Conservation (phyloP, 2,888 invertebrate species). For the Drosophila falleni region DNA sequence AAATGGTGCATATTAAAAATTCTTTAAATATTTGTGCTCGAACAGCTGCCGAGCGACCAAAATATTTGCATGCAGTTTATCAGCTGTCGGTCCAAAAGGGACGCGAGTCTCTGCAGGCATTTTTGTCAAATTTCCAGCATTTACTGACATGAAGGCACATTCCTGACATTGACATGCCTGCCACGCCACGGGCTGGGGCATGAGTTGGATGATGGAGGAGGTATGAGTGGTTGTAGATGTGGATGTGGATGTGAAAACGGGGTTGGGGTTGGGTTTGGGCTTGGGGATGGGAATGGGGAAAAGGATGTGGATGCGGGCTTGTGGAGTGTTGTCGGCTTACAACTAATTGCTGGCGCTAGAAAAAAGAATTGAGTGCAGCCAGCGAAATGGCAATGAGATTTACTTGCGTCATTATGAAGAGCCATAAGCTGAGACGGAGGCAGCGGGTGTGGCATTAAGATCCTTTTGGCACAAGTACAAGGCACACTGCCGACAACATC, state of each 20-base stretch:
- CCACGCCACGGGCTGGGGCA: background rate
- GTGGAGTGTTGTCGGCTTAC: constrained; percentile 49
- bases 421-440: constrained; percentile 48
- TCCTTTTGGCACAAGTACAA: constrained; percentile 45
- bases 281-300: background rate
- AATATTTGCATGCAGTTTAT: constrained; percentile 77
- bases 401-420: constrained; percentile 76
- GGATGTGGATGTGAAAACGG: background rate
- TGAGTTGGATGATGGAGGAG: background rate
- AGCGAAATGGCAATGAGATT: constrained; percentile 78
- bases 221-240: background rate
- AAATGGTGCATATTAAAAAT: constrained; percentile 81
- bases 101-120: constrained; percentile 43
- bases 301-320: constrained; percentile 5
- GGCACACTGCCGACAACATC: too few species aligned
- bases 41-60: constrained; percentile 45
- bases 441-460: constrained; percentile 16
- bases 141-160: constrained; percentile 69
- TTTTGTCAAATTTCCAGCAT: constrained; percentile 76
- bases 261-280: background rate
- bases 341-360: constrained; percentile 71
- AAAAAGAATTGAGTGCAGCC: constrained; percentile 68
- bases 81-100: constrained; percentile 44
- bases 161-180: constrained; percentile 60
- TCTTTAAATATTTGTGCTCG: constrained; percentile 70